phyloP scores from a whole-genome alignment of 2,797 vertebrate genomes.

The Pseudopleuronectes americanus region DNA sequence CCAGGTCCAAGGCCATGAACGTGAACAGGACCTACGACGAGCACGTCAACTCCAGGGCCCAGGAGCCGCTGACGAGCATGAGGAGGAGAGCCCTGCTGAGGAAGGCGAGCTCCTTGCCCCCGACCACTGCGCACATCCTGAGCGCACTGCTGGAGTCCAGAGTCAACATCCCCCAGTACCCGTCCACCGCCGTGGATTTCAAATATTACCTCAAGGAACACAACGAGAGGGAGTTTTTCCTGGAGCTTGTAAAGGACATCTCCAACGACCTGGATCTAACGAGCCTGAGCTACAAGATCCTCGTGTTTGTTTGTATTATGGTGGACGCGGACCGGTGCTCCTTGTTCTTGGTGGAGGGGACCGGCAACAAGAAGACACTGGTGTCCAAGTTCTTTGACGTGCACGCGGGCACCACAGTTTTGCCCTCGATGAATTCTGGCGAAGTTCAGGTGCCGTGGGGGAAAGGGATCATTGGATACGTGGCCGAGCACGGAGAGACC shows the following conservation, averaged over 20 bases:
- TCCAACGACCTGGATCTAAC: constrained; percentile 97
- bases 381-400: constrained; percentile 99
- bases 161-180: constrained; percentile 96
- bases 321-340: constrained; percentile 97
- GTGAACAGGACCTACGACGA: constrained; percentile 97
- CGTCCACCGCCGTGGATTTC: constrained; percentile 95
- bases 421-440: constrained; percentile 93
- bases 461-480: constrained; percentile 98
- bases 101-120: constrained; percentile 97
- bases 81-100: constrained; percentile 93
- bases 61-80: constrained; percentile 95
- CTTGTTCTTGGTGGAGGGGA: constrained; percentile 94
- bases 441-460: constrained; percentile 99
- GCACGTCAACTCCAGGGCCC: constrained; percentile 91
- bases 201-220: constrained; percentile 96
- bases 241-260: constrained; percentile 98
- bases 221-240: constrained; percentile 96
- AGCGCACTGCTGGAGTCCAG: constrained; percentile 97
- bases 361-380: constrained; percentile 93
- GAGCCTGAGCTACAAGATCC: constrained; percentile 97
- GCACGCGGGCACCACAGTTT: constrained; percentile 92
- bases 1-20: constrained; percentile 95
- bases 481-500: constrained; percentile 96
- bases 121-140: constrained; percentile 95
- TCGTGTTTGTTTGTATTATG: constrained; percentile 98